Conservation (phyloP, 92 coral and sea anemone species). For the Nematostella vectensis region DNA sequence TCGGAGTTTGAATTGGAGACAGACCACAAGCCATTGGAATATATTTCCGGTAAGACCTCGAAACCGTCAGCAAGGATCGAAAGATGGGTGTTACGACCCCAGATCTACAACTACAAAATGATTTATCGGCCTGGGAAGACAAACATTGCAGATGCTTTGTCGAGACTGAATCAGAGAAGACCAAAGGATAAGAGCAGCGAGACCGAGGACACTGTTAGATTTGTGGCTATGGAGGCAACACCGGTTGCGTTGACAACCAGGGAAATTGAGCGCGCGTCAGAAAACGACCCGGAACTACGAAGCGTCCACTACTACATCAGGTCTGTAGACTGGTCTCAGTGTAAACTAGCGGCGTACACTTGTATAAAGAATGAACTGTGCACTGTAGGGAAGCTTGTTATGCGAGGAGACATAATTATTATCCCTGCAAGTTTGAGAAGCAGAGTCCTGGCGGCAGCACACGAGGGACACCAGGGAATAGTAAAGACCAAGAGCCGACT, state of each 20-base stretch:
- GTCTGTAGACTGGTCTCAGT: no score
- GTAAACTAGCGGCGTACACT: no score
- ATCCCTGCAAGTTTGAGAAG: slow-evolving; percentile 23
- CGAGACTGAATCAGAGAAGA: slow-evolving; percentile 34
- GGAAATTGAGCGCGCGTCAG: slow-evolving; percentile 44
- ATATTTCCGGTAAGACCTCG: slow-evolving; percentile 20
- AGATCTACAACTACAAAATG: slow-evolving; percentile 27
- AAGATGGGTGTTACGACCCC: slow-evolving; percentile 44
- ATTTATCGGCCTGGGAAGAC: slow-evolving; percentile 44
- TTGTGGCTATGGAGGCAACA: slow-evolving; percentile 36
- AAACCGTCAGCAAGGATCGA: slow-evolving; percentile 40
- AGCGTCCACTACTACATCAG: no score
- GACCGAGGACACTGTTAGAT: slow-evolving; percentile 30
- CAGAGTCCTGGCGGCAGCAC: slow-evolving; percentile 21
- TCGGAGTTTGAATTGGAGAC: slow-evolving; percentile 38
- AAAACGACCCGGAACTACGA: slow-evolving; percentile 31
- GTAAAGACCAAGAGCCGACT: slow-evolving; percentile 29
- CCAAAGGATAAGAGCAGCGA: slow-evolving; percentile 46
- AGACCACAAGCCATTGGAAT: slow-evolving; percentile 49
- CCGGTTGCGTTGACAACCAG: slow-evolving; percentile 41
- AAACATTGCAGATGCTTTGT: slow-evolving; percentile 44
- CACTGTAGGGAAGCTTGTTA: no score
- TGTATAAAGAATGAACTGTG: no score
- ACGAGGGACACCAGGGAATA: slow-evolving; percentile 42
- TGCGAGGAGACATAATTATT: slow-evolving; percentile 17